Evolutionary conservation across 2,888 invertebrate species (phyloP), one percentile per base, ranked within the genome.

Genomic region (Hypercompe scribonia): DNA sequence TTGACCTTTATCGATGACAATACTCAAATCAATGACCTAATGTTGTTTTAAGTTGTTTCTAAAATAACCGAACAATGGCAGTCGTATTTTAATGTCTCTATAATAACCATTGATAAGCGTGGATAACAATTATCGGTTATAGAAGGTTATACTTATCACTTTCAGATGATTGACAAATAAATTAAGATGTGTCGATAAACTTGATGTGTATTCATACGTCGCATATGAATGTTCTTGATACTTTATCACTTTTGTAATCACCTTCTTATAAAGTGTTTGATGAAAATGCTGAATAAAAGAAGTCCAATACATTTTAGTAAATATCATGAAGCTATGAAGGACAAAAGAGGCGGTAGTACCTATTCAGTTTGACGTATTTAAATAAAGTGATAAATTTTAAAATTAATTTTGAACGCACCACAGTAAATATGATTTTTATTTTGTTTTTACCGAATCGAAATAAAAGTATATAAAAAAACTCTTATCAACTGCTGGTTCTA

Each of bases 141-240:
- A 70, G 75, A 75, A 65, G 65, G 34, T 70, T 68, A 58, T 58
- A 46, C 42, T 50, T 50, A 65, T 66, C 71, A 63, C 65, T 72
- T 70, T 70, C 75, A 66, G 33, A 70, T 64, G 66, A 69, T 73
- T 50, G 74, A 54, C 68, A 70, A 72, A 72, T 72, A 70, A 67
- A 77, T 73, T 71, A 72, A 71, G 77, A 77, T 75, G 75, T 71
- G 75, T 70, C 65, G 75, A 75, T 77, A 73, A 73, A 63, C 33
- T 68, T 68, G 65, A 54, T 65, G 46, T 34, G 69, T 61, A 73
- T 65, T 70, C 69, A 73, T 69, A 69, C 72, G 63, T 66, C 31
- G 33, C 67, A 24, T 34, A 50, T 58, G 13, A 28, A 61, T 50
- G 33, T 54, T 68, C 65, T 13, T 54, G 28, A 54, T 54, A 18